Evolutionary conservation across 2,113 vertebrate species (phyloP), one percentile per base, ranked within the genome.

Genomic region (Sardina pilchardus): DNA sequence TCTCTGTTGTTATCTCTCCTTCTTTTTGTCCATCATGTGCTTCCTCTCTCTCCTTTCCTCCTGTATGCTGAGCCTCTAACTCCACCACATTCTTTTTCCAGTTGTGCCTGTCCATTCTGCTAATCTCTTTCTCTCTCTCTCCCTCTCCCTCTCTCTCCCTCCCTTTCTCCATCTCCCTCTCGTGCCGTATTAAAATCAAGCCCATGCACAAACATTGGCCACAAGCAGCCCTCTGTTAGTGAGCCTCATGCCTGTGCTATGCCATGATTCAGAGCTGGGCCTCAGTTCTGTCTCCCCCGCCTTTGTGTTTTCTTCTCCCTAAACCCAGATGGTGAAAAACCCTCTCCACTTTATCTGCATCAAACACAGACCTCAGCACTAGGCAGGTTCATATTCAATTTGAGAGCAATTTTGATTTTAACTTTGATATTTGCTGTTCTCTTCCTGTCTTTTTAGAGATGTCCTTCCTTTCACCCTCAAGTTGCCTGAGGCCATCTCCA

Each of bases 401-500:
- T 36, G 84, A 19, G 30, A 1, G 16, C 1, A 42, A 2, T 80
- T 53, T 82, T 34, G 6, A 36, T 45, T 10, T 83, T 87, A 39
- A 24, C 19, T 30, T 42, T n/a, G n/a, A 1, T 71, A 4, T 87
- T 48, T 30, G 0, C 56, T 26, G 43, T 17, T 63, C 59, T 84
- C 4, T 78, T 80, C 7, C 44, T 87, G 93, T 30, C 75, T 83
- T 82, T 90, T 81, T 88, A 99, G 98, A 91, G 98, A 99, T 47
- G 97, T 99, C 87, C 93, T 99, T 87, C 98, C 98, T 0, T 98
- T 97, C 90, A 97, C 96, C 21, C 93, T 99, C 93, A 98, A 96
- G 93, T 93, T 99, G 83, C 98, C 97, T 47, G 95, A 96, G 86
- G 94, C 95, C 84, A 95, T 99, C 83, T 89, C 95, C 86, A 88